Evolutionary conservation across 2,888 invertebrate genomes (phyloP).

Genomic region (Elegia similella): DNA sequence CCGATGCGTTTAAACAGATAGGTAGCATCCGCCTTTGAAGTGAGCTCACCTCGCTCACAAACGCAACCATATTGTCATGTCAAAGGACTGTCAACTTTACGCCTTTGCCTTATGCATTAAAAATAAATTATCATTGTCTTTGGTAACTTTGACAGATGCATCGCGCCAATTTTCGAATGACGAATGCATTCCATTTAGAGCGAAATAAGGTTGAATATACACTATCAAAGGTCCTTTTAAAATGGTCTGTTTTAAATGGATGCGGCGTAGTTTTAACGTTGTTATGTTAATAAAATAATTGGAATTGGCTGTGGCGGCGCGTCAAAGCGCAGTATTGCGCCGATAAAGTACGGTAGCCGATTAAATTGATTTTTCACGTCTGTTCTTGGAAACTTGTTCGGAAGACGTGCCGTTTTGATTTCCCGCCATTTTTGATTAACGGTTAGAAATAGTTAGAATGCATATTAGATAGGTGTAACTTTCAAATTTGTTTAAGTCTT

Average conservation of each 20-base stretch:
- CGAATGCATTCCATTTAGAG: conserved; percentile 2
- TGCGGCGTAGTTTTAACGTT: conserved; percentile 19
- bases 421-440: conserved; percentile 15
- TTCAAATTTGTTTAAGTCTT: too few relatives aligned
- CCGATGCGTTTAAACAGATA: conserved; percentile 10
- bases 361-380: conserved; percentile 21
- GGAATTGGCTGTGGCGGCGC: conserved; percentile 23
- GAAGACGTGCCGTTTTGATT: conserved; percentile 18
- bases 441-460: not conserved
- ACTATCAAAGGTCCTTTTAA: not conserved
- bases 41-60: not conserved
- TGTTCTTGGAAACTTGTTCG: conserved; percentile 19
- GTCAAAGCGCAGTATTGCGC: conserved; percentile 22
- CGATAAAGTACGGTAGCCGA: conserved; percentile 14
- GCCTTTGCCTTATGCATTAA: conserved; percentile 5
- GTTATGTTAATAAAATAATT: conserved; percentile 27
- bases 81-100: conserved; percentile 12
- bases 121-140: conserved; percentile 7
- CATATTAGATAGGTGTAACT: too few relatives aligned
- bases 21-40: conserved; percentile 16
- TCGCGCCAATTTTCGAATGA: conserved; percentile 9
- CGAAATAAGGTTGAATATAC: conserved; percentile 3
- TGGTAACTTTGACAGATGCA: conserved; percentile 7
- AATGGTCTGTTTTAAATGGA: conserved; percentile 20
- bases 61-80: not conserved